Evolutionary conservation across 1,140 invertebrate species (phyloP), one percentile per base, ranked within the genome.

Genomic region (Drosophila parvula): DNA sequence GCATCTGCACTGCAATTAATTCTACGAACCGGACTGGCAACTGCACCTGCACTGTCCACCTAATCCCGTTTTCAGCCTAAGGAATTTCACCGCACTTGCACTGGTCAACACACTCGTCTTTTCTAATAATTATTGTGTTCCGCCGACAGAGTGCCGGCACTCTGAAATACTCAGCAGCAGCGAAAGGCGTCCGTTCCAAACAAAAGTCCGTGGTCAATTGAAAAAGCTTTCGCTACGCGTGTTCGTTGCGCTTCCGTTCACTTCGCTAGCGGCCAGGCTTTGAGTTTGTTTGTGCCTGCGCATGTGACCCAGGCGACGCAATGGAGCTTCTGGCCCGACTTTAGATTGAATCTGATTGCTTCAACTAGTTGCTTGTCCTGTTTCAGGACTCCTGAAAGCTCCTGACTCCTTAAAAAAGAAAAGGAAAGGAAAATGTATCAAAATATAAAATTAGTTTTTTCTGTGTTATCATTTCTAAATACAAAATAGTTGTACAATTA

Each of bases 131-230:
- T 69, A 64, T 34, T 22, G 30, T 38, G 41, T 74, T 63, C 41
- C 56, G 53, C 34, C 45, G 70, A 22, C 16, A 36, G 53, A 64
- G 27, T 53, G 55, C 55, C 55, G 43, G 41, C 73, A 51, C 74
- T 58, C 61, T 58, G 47, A 7, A 61, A 45, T 18, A 53, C 50
- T 22, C 16, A 36, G 30, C 36, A 51, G 47, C 34, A 22, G 34
- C 36, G 28, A 50, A 9, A 47, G 18, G 18, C 53, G 57, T 74
- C 68, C 55, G 76, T 32, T 79, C 74, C 38, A 65, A 63, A 22
- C 55, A 74, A 70, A 43, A 58, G 58, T 48, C 41, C 32, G 75
- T 60, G 62, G 32, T 36, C 40, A 74, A 74, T 74, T 74, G 70
- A 74, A 74, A 63, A 62, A 74, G 69, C 71, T 74, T 48, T 74